These are phyloP conservation scores for Zaprionus ornatus DNA, from an alignment of 1,140 invertebrate genomes.

Conservation along the genomic window DNA sequence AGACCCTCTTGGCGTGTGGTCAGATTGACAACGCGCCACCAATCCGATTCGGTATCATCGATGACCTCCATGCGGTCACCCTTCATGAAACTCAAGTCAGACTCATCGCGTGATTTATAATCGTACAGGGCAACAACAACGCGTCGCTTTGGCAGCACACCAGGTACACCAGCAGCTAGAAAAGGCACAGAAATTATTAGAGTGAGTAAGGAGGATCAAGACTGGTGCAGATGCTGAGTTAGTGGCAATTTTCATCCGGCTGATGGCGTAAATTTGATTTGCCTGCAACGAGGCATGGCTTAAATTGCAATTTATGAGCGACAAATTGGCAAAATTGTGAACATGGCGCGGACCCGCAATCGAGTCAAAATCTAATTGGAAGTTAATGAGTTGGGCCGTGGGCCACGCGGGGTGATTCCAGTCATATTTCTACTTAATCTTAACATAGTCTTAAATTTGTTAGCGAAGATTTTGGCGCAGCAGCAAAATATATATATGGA, in stretches of 20 bases:
- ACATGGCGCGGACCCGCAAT: slow-evolving; percentile 38
- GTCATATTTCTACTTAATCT: neutral
- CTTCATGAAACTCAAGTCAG: slow-evolving; percentile 96
- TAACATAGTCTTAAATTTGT: slow-evolving; percentile 37
- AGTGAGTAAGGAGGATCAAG: neutral
- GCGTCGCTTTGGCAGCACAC: slow-evolving; percentile 84
- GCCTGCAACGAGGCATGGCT: slow-evolving; percentile 32
- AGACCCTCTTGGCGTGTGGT: slow-evolving; percentile 93
- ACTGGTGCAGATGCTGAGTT: slow-evolving; percentile 25
- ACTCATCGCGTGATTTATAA: slow-evolving; percentile 94
- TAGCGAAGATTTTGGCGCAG: slow-evolving; percentile 59
- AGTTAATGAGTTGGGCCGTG: slow-evolving; percentile 62
- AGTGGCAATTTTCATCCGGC: slow-evolving; percentile 65
- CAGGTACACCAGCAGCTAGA: slow-evolving; percentile 69
- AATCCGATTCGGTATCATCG: slow-evolving; percentile 95
- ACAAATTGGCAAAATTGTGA: slow-evolving; percentile 67
- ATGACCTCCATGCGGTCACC: slow-evolving; percentile 95
- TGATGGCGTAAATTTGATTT: slow-evolving; percentile 70
- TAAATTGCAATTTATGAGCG: slow-evolving; percentile 77
- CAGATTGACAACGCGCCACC: slow-evolving; percentile 96
- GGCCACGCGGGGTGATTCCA: neutral
- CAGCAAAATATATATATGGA: neutral
- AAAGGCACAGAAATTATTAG: neutral
- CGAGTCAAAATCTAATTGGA: slow-evolving; percentile 68
- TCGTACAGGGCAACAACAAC: slow-evolving; percentile 96